These are phyloP conservation scores for Atta texana DNA, from an alignment of 1,140 invertebrate species.

Conservation along the genomic window DNA sequence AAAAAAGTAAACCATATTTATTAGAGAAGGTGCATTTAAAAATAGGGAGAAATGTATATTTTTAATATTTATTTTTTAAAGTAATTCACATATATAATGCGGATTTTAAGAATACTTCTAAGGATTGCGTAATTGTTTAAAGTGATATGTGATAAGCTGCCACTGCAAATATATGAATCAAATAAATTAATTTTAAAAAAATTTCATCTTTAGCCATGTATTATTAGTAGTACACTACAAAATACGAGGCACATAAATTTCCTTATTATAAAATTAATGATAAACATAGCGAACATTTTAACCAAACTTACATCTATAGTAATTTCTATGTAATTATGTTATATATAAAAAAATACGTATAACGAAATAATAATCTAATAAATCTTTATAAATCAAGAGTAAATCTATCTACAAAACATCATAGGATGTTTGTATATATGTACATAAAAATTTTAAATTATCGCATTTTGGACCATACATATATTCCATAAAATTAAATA, in stretches of 20 bases:
- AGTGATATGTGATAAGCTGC: constrained; percentile 78
- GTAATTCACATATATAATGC: constrained; percentile 65
- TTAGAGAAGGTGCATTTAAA: neutral
- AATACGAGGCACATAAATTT: constrained; percentile 77
- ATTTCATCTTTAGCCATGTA: constrained; percentile 63
- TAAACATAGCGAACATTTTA: constrained; percentile 70
- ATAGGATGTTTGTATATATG: constrained; percentile 60
- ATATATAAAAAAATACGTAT: constrained; percentile 71
- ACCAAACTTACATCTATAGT: constrained; percentile 60
- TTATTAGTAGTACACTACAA: constrained; percentile 69
- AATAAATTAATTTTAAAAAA: constrained; percentile 79
- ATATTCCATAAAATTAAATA: constrained; percentile 45
- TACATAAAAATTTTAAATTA: constrained; percentile 52
- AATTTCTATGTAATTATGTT: constrained; percentile 61
- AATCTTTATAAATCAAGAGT: constrained; percentile 71
- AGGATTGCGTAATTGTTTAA: constrained; percentile 71
- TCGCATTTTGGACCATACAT: constrained; percentile 12
- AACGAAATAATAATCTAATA: constrained; percentile 64
- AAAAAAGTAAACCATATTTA: neutral
- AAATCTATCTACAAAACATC: constrained; percentile 75
- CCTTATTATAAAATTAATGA: constrained; percentile 66
- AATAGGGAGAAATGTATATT: constrained; percentile 16
- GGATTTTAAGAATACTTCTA: constrained; percentile 67
- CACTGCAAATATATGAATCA: constrained; percentile 73
- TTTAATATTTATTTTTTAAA: constrained; percentile 72